A percentile compares a stretch with the other conserved stretches of the same genome.
phyloP scores from a whole-genome alignment of 2,113 vertebrate genomes.

The Micronycteris hirsuta region DNA sequence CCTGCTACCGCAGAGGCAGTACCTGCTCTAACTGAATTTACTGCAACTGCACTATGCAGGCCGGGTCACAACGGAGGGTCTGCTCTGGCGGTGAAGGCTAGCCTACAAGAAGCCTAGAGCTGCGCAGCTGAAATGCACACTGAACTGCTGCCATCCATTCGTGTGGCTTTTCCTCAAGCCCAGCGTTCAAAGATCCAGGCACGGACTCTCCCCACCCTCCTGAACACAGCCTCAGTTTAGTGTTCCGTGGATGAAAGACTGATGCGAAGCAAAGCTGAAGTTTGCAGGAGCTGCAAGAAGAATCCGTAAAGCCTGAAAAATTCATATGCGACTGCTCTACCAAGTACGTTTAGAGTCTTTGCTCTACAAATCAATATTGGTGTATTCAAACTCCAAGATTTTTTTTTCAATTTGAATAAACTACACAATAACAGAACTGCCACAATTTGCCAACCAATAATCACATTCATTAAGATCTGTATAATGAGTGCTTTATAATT shows the following conservation, averaged over 20 bases:
- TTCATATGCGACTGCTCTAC: background rate
- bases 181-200: background rate
- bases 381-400: conserved; percentile 16
- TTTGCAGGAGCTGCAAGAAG: background rate
- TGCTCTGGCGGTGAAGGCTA: background rate
- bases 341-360: background rate
- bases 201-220: background rate
- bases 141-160: background rate
- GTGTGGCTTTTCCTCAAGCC: background rate
- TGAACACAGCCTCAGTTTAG: background rate
- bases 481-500: conserved; percentile 14
- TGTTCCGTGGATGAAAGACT: background rate
- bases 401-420: background rate
- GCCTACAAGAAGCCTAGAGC: background rate
- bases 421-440: conserved; percentile 14
- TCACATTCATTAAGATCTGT: conserved; percentile 13
- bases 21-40: background rate
- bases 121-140: background rate
- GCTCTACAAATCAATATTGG: background rate
- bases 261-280: background rate
- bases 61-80: background rate
- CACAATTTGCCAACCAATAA: conserved; percentile 8
- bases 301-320: background rate
- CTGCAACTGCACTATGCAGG: background rate
- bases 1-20: background rate